Evolutionary conservation across 1,140 invertebrate species (phyloP).

Genomic region (Prorops nasuta): DNA sequence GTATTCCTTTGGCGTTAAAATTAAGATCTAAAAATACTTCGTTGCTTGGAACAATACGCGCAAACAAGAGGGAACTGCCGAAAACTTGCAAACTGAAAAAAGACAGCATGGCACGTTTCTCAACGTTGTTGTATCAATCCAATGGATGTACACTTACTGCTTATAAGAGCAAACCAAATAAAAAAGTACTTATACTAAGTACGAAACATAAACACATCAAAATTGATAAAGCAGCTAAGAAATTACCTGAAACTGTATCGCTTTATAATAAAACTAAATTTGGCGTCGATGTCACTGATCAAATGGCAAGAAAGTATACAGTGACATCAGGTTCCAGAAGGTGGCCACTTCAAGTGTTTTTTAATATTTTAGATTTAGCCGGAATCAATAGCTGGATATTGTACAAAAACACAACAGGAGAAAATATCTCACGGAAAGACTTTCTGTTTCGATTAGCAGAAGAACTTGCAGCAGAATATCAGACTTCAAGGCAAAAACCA

Average conservation of each 20-base stretch:
- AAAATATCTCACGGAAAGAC: conserved; percentile 21
- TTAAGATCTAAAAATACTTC: conserved; percentile 24
- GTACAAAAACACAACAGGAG: conserved; percentile 27
- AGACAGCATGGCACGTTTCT: conserved; percentile 14
- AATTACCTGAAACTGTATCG: neutral
- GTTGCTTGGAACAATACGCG: conserved; percentile 24
- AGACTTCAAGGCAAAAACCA: no score
- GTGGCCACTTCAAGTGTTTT: conserved; percentile 19
- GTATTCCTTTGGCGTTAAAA: conserved; percentile 23
- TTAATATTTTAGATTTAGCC: conserved; percentile 17
- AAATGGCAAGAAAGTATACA: conserved; percentile 18
- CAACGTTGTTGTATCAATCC: conserved; percentile 9
- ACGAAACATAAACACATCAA: conserved; percentile 14
- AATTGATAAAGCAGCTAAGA: neutral
- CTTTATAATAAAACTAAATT: conserved; percentile 8
- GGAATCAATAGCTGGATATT: conserved; percentile 31
- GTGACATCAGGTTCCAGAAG: conserved; percentile 4
- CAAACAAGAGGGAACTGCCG: conserved; percentile 29
- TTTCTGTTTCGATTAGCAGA: conserved; percentile 28
- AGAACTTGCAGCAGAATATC: conserved; percentile 23
- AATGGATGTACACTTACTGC: conserved; percentile 21
- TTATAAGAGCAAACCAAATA: conserved; percentile 21
- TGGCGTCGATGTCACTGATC: no score
- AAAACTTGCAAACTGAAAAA: conserved; percentile 15
- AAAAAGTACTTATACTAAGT: conserved; percentile 23